phyloP scores from a whole-genome alignment of 2,888 invertebrate species.

The Caenorhabditis uteleia region DNA sequence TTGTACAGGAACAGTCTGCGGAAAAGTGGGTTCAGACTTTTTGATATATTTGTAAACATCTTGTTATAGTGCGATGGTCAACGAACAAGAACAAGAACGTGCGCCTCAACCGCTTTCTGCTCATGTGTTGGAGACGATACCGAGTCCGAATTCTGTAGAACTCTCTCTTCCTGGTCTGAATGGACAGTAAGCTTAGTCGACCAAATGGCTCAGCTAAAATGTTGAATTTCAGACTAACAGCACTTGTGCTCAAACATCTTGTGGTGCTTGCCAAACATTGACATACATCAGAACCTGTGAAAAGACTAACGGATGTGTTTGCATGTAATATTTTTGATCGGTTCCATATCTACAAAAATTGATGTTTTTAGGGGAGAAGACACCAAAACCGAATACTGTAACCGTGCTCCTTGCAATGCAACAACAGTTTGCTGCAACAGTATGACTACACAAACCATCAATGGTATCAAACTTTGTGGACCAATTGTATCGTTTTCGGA shows the following conservation, averaged over 20 bases:
- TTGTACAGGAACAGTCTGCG: slow-evolving; percentile 38
- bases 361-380: slow-evolving; percentile 14
- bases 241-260: slow-evolving; percentile 23
- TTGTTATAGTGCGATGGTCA: slow-evolving; percentile 27
- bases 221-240: slow-evolving; percentile 17
- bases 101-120: slow-evolving; percentile 26
- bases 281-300: slow-evolving; percentile 19
- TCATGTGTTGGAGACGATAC: slow-evolving; percentile 21
- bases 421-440: slow-evolving; percentile 16
- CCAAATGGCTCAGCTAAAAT: background rate
- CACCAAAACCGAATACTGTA: slow-evolving; percentile 20
- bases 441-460: slow-evolving; percentile 8
- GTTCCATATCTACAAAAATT: no score
- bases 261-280: slow-evolving; percentile 19
- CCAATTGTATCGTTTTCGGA: slow-evolving; percentile 8
- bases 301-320: slow-evolving; percentile 26
- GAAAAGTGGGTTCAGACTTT: slow-evolving; percentile 10
- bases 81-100: slow-evolving; percentile 16
- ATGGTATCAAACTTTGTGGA: slow-evolving; percentile 27
- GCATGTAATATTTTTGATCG: slow-evolving; percentile 11
- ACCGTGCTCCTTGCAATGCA: slow-evolving; percentile 10
- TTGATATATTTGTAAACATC: background rate
- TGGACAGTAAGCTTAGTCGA: slow-evolving; percentile 26
- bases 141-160: slow-evolving; percentile 23
- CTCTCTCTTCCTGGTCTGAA: slow-evolving; percentile 28